phyloP scores from a whole-genome alignment of 2,888 invertebrate genomes.

The Zonitis immaculata region DNA sequence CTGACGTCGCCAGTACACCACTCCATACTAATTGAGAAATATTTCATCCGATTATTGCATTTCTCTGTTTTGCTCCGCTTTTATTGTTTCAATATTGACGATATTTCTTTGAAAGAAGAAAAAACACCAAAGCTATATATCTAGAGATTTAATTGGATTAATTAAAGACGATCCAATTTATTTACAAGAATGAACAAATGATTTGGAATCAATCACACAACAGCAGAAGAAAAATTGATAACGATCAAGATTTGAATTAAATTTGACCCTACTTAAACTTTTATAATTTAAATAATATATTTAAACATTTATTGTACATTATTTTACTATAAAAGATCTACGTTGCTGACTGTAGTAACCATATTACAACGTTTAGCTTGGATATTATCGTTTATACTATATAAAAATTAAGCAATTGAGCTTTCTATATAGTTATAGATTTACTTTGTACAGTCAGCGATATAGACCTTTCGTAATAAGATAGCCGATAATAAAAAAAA shows the following conservation, averaged over 20 bases:
- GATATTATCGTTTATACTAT: no score
- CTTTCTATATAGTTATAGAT: no score
- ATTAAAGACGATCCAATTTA: background rate
- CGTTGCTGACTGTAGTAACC: no score
- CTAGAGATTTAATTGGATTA: background rate
- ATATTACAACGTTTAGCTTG: no score
- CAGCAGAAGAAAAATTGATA: background rate
- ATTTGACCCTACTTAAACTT: background rate
- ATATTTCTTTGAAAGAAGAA: no score
- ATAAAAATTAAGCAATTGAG: no score
- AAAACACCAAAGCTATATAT: background rate
- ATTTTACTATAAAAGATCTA: no score
- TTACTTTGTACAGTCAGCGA: no score
- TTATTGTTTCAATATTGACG: background rate
- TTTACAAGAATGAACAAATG: background rate
- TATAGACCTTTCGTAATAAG: no score
- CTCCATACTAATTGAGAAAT: conserved; percentile 18
- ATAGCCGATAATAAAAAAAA: no score
- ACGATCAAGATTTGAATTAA: background rate
- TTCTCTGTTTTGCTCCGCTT: conserved; percentile 8
- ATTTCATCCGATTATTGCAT: conserved; percentile 19
- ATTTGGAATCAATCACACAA: background rate
- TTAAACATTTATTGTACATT: no score
- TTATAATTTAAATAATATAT: no score
- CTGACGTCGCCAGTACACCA: conserved; percentile 13